phyloP scores from a whole-genome alignment of 2,888 invertebrate species.

The Malthinus seriepunctatus region DNA sequence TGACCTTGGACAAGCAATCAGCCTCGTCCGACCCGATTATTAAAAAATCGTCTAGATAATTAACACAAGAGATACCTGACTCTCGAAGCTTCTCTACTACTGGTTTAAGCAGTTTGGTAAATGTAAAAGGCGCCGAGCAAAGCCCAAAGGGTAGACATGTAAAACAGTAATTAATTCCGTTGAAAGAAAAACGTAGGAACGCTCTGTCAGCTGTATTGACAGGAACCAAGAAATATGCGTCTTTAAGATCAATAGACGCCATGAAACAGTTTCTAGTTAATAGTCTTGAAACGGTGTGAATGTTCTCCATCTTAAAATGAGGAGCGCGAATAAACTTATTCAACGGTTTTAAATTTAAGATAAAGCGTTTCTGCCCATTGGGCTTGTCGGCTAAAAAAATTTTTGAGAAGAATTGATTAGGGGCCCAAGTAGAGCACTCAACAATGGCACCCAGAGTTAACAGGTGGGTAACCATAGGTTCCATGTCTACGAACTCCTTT shows the following conservation, averaged over 20 bases:
- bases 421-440: background rate
- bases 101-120: slow-evolving; percentile 31
- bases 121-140: slow-evolving; percentile 20
- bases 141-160: slow-evolving; percentile 26
- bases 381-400: slow-evolving; percentile 17
- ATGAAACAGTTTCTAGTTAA: slow-evolving; percentile 12
- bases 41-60: slow-evolving; percentile 25
- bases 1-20: too few species aligned
- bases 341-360: slow-evolving; percentile 23
- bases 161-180: slow-evolving; percentile 20
- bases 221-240: slow-evolving; percentile 25
- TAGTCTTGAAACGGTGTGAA: slow-evolving; percentile 12
- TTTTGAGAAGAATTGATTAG: background rate
- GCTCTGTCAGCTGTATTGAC: slow-evolving; percentile 11
- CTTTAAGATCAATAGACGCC: slow-evolving; percentile 23
- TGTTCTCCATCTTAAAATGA: too few species aligned
- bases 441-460: background rate
- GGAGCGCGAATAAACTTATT: too few species aligned
- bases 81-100: slow-evolving; percentile 11
- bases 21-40: slow-evolving; percentile 7
- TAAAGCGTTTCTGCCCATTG: slow-evolving; percentile 20
- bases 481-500: too few species aligned
- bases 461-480: too few species aligned
- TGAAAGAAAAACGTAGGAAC: slow-evolving; percentile 23
- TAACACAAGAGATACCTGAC: slow-evolving; percentile 13